A percentile compares a stretch with the other conserved stretches of the same genome.
Conservation (phyloP, 1,140 invertebrate species). For the Drosophila yakuba region DNA sequence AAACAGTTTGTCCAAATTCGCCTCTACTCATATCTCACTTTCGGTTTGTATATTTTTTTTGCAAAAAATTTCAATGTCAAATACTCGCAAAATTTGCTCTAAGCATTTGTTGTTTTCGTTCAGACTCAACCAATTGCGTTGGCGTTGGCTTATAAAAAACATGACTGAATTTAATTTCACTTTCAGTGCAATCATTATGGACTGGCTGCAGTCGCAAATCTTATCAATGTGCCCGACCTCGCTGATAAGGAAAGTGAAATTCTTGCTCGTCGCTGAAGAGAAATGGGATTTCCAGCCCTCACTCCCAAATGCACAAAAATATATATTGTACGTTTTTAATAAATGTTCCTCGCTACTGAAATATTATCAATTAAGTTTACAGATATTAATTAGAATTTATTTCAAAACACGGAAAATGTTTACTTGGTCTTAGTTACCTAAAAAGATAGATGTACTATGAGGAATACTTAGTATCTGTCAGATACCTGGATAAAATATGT, state of each 20-base stretch:
- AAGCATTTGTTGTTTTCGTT: slow-evolving; percentile 16
- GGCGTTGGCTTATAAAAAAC: slow-evolving; percentile 50
- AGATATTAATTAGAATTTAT: too few relatives aligned
- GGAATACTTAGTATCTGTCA: too few relatives aligned
- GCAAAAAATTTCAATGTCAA: slow-evolving; percentile 71
- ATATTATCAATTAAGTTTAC: too few relatives aligned
- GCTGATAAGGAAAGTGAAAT: slow-evolving; percentile 80
- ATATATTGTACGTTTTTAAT: background rate
- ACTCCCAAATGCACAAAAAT: slow-evolving; percentile 6
- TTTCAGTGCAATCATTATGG: slow-evolving; percentile 52
- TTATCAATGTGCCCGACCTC: slow-evolving; percentile 61
- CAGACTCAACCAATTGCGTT: slow-evolving; percentile 4
- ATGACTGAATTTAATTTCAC: slow-evolving; percentile 66
- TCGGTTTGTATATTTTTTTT: slow-evolving; percentile 1
- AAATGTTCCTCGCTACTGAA: too few relatives aligned
- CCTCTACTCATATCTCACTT: slow-evolving; percentile 44
- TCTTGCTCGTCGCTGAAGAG: slow-evolving; percentile 13
- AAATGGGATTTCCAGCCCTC: background rate
- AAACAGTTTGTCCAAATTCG: slow-evolving; percentile 64
- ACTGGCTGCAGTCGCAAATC: slow-evolving; percentile 64
- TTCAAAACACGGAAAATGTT: too few relatives aligned
- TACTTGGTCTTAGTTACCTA: too few relatives aligned
- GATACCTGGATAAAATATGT: background rate
- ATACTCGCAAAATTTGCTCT: slow-evolving; percentile 50
- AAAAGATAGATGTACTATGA: too few relatives aligned